A percentile compares a stretch with the other conserved stretches of the same genome.
phyloP scores from a whole-genome alignment of 2,797 vertebrate genomes.

The Serranus cabrilla region DNA sequence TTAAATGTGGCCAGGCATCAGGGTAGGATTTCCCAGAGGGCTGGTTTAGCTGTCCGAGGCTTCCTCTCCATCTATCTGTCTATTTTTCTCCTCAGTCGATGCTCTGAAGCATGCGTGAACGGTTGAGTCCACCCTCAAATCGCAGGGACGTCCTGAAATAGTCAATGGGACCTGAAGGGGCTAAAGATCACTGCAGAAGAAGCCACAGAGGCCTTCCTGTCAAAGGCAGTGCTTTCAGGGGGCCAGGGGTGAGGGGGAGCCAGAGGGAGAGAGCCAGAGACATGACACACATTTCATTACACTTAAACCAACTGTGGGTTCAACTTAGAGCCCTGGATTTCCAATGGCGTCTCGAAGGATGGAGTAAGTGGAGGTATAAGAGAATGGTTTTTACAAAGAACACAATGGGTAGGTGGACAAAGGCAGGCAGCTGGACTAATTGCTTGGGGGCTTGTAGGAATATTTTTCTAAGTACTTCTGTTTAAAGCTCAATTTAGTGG shows the following conservation, averaged over 20 bases:
- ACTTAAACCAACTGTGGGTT: slow-evolving; percentile 85
- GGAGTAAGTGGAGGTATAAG: slow-evolving; percentile 79
- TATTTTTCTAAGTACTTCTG: slow-evolving; percentile 76
- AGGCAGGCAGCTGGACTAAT: slow-evolving; percentile 79
- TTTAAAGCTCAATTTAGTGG: slow-evolving; percentile 75
- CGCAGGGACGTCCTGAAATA: slow-evolving; percentile 81
- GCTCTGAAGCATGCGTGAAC: slow-evolving; percentile 70
- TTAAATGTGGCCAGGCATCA: slow-evolving; percentile 35
- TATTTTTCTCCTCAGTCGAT: slow-evolving; percentile 59
- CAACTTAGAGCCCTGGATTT: slow-evolving; percentile 80
- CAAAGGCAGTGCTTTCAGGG: slow-evolving; percentile 82
- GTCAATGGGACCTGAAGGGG: slow-evolving; percentile 80
- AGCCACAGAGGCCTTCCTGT: slow-evolving; percentile 82
- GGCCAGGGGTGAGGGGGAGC: slow-evolving; percentile 73
- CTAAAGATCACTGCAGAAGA: slow-evolving; percentile 83
- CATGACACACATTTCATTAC: slow-evolving; percentile 86
- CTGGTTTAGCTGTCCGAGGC: slow-evolving; percentile 58
- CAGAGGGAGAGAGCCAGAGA: slow-evolving; percentile 78
- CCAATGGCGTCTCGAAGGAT: slow-evolving; percentile 79
- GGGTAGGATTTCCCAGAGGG: slow-evolving; percentile 60
- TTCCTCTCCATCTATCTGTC: slow-evolving; percentile 67
- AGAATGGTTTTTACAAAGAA: slow-evolving; percentile 79
- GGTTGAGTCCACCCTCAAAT: slow-evolving; percentile 76
- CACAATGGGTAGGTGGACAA: slow-evolving; percentile 83
- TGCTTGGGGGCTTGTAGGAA: slow-evolving; percentile 78